Evolutionary conservation across 2,113 vertebrate genomes (phyloP), one percentile per base, ranked within the genome.

Genomic region (Festucalex cinctus): DNA sequence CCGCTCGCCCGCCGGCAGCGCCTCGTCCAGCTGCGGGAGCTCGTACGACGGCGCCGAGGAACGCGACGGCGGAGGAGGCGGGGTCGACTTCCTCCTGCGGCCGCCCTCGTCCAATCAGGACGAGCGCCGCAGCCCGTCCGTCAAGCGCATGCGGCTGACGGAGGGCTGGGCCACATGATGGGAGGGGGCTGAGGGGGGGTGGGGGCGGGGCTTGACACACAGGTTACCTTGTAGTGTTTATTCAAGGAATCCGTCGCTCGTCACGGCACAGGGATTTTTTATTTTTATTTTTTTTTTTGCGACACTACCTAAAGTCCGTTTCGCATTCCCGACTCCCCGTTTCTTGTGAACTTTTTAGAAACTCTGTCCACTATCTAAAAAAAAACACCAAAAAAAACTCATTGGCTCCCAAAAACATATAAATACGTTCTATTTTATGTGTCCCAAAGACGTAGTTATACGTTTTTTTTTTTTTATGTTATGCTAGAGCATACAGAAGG

Each of bases 161-260:
- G 96, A 98, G 92, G 94, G 96, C 85, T 98, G 96, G 95, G 95
- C 96, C 0, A 94, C 96, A 92, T 98, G 95, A 97, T 95, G 89
- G 85, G 28, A 66, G 10, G 65, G n/a, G n/a, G 2, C 14, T 19
- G 9, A 56, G 54, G 61, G n/a, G 59, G 59, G 26, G 28, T 4
- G 26, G 41, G 53, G 61, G 71, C 63, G 17, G 49, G 77, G 61
- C 76, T 39, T 19, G 65, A 44, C 62, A 66, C 66, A 7, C 67
- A 73, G 76, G 81, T 87, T 88, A 86, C 83, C 82, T 65, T 81
- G 81, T 83, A 90, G 86, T 89, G 86, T 88, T 90, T 17, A 44
- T 44, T 44, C 3, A 3, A 5, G 46, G 19, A 48, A 48, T 20
- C 19, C 8, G 9, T 48, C 46, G 8, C 19, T 19, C 1, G 46